Percentiles rank a stretch among this genome's conserved stretches.
These are phyloP conservation scores for Geococcyx californianus DNA, from an alignment of 2,113 vertebrate species.

Conservation along the genomic window DNA sequence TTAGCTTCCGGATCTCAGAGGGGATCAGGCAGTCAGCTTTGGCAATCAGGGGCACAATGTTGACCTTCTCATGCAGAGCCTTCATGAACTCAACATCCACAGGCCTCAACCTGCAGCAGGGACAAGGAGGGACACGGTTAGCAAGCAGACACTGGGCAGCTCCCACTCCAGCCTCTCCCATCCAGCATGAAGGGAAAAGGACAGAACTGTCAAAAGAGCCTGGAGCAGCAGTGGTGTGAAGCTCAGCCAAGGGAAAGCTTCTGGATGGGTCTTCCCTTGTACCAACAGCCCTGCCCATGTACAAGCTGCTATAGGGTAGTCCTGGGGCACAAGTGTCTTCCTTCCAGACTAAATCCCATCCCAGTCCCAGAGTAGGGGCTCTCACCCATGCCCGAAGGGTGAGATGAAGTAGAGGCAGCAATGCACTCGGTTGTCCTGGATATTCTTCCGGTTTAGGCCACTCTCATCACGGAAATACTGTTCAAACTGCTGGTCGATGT, in stretches of 20 bases:
- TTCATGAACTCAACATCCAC: slow-evolving; percentile 99
- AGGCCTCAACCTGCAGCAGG: slow-evolving; percentile 84
- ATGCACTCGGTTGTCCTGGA: slow-evolving; percentile 96
- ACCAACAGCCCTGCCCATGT: not conserved
- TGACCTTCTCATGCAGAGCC: slow-evolving; percentile 96
- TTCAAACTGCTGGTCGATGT: slow-evolving; percentile 98
- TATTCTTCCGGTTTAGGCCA: slow-evolving; percentile 96
- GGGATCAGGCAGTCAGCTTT: slow-evolving; percentile 96
- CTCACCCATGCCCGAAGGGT: slow-evolving; percentile 94
- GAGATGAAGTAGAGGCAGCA: slow-evolving; percentile 99
- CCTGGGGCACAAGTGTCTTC: not conserved
- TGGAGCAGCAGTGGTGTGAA: not conserved
- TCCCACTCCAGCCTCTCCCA: not conserved
- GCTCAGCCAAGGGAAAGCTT: not conserved
- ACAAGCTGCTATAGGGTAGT: not conserved
- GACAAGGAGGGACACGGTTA: not conserved
- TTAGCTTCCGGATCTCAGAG: slow-evolving; percentile 93
- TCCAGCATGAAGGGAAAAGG: not conserved
- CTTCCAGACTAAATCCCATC: not conserved
- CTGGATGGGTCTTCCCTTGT: not conserved
- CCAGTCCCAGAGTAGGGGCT: not conserved
- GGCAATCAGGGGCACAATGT: slow-evolving; percentile 94
- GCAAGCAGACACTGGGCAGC: not conserved
- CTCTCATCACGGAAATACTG: slow-evolving; percentile 98
- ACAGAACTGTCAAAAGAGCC: not conserved